phyloP scores from a whole-genome alignment of 2,113 vertebrate genomes.

The Myrmophylax atrothorax region DNA sequence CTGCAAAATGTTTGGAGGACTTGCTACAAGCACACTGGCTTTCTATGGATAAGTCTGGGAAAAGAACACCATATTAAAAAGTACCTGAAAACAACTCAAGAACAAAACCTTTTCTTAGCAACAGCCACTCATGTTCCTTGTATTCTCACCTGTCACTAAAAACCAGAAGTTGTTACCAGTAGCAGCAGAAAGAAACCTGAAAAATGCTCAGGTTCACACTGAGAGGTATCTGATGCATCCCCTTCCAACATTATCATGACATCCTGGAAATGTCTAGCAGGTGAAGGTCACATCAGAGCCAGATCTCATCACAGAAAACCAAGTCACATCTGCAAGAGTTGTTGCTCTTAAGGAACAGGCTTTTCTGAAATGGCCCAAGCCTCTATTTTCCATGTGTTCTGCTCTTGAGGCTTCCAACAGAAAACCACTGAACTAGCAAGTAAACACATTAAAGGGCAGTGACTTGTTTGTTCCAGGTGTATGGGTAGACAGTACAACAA shows the following conservation, averaged over 20 bases:
- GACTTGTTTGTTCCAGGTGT: not conserved
- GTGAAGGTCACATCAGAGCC: not conserved
- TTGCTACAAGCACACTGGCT: not conserved
- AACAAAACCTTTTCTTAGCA: not conserved
- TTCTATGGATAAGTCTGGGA: not conserved
- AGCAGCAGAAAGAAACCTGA: not conserved
- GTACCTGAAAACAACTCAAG: not conserved
- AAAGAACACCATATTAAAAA: not conserved
- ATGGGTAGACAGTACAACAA: not conserved
- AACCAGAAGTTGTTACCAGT: not conserved
- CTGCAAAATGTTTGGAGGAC: not conserved
- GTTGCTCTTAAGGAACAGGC: not conserved
- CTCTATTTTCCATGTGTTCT: not conserved
- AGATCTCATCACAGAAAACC: not conserved
- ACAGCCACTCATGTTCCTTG: not conserved
- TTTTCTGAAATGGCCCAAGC: not conserved
- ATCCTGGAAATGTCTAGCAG: not conserved
- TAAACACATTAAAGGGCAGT: not conserved
- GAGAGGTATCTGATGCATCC: not conserved
- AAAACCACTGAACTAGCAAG: not conserved
- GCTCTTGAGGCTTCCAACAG: not conserved
- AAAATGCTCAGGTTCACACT: not conserved
- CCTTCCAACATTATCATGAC: not conserved
- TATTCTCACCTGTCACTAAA: not conserved
- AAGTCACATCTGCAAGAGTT: not conserved